Conservation (phyloP, 1,140 invertebrate species). For the Mactra quadrangularis region DNA sequence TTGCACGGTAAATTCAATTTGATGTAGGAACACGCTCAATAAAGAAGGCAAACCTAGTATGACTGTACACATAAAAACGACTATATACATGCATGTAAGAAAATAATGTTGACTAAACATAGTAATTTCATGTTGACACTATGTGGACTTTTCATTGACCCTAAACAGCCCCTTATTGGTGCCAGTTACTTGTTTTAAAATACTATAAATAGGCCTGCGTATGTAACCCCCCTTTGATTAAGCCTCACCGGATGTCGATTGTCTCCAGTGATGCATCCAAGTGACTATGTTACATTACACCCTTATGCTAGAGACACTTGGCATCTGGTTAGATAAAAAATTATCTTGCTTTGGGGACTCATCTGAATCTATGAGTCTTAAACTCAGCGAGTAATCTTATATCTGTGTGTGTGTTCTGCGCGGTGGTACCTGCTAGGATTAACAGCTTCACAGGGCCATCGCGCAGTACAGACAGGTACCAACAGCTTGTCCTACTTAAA, state of each 20-base stretch:
- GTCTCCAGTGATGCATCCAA: constrained; percentile 36
- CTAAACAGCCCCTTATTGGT: constrained; percentile 48
- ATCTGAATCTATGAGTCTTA: too few relatives aligned
- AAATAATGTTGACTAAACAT: background rate
- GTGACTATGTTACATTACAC: constrained; percentile 50
- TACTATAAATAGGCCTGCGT: constrained; percentile 52
- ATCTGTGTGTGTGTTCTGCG: too few relatives aligned
- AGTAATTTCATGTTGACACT: background rate
- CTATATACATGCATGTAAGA: background rate
- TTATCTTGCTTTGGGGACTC: too few relatives aligned
- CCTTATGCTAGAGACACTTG: constrained; percentile 1
- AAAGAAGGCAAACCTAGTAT: background rate
- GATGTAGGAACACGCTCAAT: constrained; percentile 5
- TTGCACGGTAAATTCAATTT: background rate
- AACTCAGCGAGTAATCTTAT: too few relatives aligned
- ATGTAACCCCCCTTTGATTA: too few relatives aligned
- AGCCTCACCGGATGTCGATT: too few relatives aligned
- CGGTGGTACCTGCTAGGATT: too few relatives aligned
- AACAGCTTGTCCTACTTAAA: too few relatives aligned
- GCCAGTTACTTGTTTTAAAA: constrained; percentile 33
- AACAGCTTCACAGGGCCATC: too few relatives aligned
- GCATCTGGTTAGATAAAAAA: too few relatives aligned
- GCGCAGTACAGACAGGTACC: too few relatives aligned
- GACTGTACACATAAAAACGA: constrained; percentile 39
- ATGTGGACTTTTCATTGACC: constrained; percentile 22